These are phyloP conservation scores for Sinelater perroti DNA, from an alignment of 2,888 invertebrate species.

Conservation along the genomic window DNA sequence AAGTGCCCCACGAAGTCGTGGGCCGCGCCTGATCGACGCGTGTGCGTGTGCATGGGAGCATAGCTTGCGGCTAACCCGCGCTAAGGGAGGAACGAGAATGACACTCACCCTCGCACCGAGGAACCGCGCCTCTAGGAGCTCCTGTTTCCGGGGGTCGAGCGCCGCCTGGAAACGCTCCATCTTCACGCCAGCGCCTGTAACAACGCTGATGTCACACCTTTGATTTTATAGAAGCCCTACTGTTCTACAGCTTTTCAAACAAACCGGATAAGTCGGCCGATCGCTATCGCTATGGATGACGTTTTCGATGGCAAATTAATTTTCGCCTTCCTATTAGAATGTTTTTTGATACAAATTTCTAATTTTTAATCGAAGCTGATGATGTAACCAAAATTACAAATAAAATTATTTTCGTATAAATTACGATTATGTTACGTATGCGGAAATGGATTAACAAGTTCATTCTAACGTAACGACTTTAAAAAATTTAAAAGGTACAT, in stretches of 20 bases:
- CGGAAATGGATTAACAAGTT: too few species aligned
- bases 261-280: too few species aligned
- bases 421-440: too few species aligned
- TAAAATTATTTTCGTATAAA: too few species aligned
- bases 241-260: slow-evolving; percentile 14
- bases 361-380: too few species aligned
- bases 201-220: slow-evolving; percentile 56
- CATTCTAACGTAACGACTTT: too few species aligned
- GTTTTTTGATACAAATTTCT: too few species aligned
- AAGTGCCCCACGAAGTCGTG: not conserved
- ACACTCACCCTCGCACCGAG: slow-evolving; percentile 92
- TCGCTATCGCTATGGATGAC: too few species aligned
- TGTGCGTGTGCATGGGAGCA: slow-evolving; percentile 17
- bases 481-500: too few species aligned
- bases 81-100: slow-evolving; percentile 38
- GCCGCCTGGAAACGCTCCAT: slow-evolving; percentile 97
- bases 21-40: not conserved
- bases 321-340: too few species aligned
- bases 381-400: too few species aligned
- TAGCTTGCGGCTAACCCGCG: slow-evolving; percentile 29
- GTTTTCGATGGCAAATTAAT: too few species aligned
- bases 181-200: slow-evolving; percentile 88
- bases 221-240: slow-evolving; percentile 51
- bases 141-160: slow-evolving; percentile 98
- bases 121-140: slow-evolving; percentile 97